A percentile compares a stretch with the other conserved stretches of the same genome.
Conservation (phyloP, 2,888 invertebrate species). For the Leuctra nigra region DNA sequence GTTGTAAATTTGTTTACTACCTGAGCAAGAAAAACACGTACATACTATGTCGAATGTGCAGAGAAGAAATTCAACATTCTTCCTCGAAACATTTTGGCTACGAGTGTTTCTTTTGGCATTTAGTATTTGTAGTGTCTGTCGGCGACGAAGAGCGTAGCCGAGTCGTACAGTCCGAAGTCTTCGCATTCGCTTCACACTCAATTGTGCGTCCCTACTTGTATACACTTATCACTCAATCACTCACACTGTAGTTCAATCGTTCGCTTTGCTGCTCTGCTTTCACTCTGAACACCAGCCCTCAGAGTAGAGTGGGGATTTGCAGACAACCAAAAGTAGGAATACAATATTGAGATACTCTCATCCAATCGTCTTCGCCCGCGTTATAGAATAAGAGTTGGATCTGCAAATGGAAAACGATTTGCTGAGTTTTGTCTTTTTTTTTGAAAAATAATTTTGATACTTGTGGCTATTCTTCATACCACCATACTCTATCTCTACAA, state of each 20-base stretch:
- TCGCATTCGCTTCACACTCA: conserved; percentile 20
- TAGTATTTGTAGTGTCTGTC: conserved; percentile 12
- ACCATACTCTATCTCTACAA: conserved; percentile 10
- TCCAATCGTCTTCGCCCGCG: conserved; percentile 28
- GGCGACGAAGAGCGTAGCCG: neutral
- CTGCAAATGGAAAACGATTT: conserved; percentile 29
- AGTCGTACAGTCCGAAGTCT: conserved; percentile 25
- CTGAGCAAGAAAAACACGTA: conserved; percentile 29
- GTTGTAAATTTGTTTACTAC: conserved; percentile 26
- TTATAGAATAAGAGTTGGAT: conserved; percentile 28
- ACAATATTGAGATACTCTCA: conserved; percentile 29
- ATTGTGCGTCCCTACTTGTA: conserved; percentile 28
- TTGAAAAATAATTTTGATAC: conserved; percentile 18
- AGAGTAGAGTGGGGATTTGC: conserved; percentile 34
- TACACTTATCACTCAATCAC: conserved; percentile 25
- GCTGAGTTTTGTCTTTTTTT: conserved; percentile 17
- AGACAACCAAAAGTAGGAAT: conserved; percentile 34
- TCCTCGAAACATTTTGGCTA: conserved; percentile 14
- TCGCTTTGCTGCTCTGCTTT: conserved; percentile 31
- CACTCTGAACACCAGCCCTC: conserved; percentile 31
- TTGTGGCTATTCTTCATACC: conserved; percentile 15
- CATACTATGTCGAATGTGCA: conserved; percentile 23
- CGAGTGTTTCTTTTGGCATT: conserved; percentile 15
- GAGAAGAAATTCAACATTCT: conserved; percentile 21
- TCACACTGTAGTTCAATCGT: conserved; percentile 28